Conservation (phyloP, 2,888 invertebrate genomes). For the Diaperis boleti region DNA sequence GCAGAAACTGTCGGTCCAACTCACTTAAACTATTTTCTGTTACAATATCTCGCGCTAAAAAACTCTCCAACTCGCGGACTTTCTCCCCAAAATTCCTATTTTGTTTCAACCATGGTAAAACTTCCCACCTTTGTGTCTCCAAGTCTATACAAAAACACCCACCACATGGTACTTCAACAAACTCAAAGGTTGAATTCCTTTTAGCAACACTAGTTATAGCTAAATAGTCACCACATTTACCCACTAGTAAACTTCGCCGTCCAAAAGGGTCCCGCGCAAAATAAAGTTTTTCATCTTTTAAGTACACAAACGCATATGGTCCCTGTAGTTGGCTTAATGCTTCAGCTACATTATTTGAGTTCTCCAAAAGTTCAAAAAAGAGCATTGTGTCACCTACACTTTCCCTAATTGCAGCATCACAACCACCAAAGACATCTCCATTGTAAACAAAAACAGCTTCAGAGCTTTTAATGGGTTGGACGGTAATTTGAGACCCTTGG, state of each 20-base stretch:
- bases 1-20: no score
- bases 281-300: constrained; percentile 74
- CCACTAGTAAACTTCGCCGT: constrained; percentile 83
- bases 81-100: constrained; percentile 60
- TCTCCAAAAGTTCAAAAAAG: constrained; percentile 65
- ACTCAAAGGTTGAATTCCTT: constrained; percentile 69
- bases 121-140: constrained; percentile 56
- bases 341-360: constrained; percentile 55
- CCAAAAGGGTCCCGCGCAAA: constrained; percentile 90
- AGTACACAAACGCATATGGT: constrained; percentile 87
- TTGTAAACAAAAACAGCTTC: constrained; percentile 84
- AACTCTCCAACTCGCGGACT: constrained; percentile 60
- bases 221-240: constrained; percentile 63
- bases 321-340: constrained; percentile 76
- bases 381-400: constrained; percentile 69
- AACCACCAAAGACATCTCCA: constrained; percentile 83
- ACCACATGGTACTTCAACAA: constrained; percentile 74
- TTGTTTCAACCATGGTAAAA: constrained; percentile 66
- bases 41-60: constrained; percentile 57
- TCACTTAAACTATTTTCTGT: no score
- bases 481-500: constrained; percentile 75
- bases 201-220: constrained; percentile 70
- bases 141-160: constrained; percentile 71
- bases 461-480: constrained; percentile 77
- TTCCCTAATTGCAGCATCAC: constrained; percentile 61